Percentiles rank a stretch among this genome's conserved stretches.
phyloP scores from a whole-genome alignment of 1,140 invertebrate species.

The Macrocentrus cingulum region DNA sequence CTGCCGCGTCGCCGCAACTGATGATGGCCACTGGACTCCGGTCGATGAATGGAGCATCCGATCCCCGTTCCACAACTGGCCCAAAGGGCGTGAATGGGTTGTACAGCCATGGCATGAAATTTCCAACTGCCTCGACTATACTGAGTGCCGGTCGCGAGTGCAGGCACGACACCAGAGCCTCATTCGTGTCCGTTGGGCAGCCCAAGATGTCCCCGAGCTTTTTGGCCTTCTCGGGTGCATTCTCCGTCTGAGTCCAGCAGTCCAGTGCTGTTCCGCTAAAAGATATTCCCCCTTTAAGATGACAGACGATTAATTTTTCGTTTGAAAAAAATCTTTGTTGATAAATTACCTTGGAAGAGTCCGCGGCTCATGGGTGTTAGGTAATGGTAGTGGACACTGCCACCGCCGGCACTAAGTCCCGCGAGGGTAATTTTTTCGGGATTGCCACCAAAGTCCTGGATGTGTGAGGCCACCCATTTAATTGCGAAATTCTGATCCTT shows the following conservation, averaged over 20 bases:
- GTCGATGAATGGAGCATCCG: conserved; percentile 57
- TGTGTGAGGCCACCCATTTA: conserved; percentile 42
- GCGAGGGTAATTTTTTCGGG: conserved; percentile 48
- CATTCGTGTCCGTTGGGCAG: conserved; percentile 61
- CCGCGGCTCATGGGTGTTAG: conserved; percentile 37
- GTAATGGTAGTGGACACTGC: conserved; percentile 42
- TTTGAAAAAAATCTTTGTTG: too few species aligned
- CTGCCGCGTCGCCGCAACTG: conserved; percentile 48
- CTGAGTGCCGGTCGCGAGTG: conserved; percentile 62
- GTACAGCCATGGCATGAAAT: conserved; percentile 42
- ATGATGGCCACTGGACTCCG: conserved; percentile 59
- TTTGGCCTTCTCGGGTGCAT: conserved; percentile 66
- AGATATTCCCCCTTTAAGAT: conserved; percentile 69
- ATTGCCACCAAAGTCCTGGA: conserved; percentile 45
- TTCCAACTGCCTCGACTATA: conserved; percentile 45
- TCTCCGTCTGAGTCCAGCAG: conserved; percentile 68
- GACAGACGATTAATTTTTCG: too few species aligned
- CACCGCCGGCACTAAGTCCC: conserved; percentile 51
- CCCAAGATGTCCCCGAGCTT: conserved; percentile 66
- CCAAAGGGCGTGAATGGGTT: conserved; percentile 59
- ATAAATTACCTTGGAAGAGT: conserved; percentile 29
- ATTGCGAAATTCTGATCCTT: conserved; percentile 36
- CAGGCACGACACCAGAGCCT: conserved; percentile 68
- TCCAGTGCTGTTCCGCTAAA: conserved; percentile 72
- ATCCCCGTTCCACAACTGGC: conserved; percentile 56